A percentile compares a stretch with the other conserved stretches of the same genome.
phyloP scores from a whole-genome alignment of 2,113 vertebrate species.

The Heterocephalus glaber region DNA sequence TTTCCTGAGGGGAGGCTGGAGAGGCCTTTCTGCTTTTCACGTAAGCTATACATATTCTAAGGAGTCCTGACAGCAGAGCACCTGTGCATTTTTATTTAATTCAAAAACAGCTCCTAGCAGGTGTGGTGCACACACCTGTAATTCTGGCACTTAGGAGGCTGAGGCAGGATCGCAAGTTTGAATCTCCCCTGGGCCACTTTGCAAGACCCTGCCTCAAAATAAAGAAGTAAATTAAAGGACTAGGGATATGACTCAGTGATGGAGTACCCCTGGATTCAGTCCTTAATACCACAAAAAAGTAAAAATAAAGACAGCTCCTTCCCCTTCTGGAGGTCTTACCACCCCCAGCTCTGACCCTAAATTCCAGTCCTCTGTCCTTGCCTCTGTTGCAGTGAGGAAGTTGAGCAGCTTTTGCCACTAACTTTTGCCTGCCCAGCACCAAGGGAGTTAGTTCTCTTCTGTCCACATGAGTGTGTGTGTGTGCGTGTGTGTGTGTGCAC shows the following conservation, averaged over 20 bases:
- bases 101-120: neutral
- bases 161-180: neutral
- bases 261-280: neutral
- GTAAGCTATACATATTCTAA: neutral
- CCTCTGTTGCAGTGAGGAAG: neutral
- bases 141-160: neutral
- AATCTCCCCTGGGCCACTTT: neutral
- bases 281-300: neutral
- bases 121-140: neutral
- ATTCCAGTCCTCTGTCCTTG: neutral
- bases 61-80: neutral
- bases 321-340: neutral
- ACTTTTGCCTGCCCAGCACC: neutral
- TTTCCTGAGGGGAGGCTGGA: neutral
- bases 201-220: neutral
- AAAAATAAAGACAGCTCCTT: neutral
- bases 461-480: fast-evolving
- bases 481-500: no score
- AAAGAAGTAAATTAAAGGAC: neutral
- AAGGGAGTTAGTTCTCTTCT: neutral
- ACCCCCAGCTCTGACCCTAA: neutral
- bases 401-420: neutral
- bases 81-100: neutral
- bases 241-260: no score
- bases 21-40: neutral